These are phyloP conservation scores for Hozukius guyotensis DNA, from an alignment of 2,797 vertebrate genomes.

Conservation along the genomic window DNA sequence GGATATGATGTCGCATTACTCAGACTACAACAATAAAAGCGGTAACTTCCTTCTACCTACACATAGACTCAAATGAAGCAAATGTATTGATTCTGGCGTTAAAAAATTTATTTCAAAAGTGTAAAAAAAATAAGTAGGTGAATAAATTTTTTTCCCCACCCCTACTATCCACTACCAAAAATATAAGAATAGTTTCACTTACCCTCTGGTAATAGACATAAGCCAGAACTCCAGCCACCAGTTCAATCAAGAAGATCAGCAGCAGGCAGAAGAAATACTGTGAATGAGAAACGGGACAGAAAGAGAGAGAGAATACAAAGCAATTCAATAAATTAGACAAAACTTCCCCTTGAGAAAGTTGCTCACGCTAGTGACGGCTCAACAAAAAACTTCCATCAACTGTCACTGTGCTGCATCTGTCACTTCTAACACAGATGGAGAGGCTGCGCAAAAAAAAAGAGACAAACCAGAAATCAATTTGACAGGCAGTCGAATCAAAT, in stretches of 20 bases:
- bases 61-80: too few species aligned
- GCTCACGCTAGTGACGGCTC: slow-evolving; percentile 28
- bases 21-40: too few species aligned
- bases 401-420: slow-evolving; percentile 43
- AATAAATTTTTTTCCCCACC: too few species aligned
- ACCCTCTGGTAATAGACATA: slow-evolving; percentile 91
- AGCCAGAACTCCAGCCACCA: slow-evolving; percentile 89
- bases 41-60: too few species aligned
- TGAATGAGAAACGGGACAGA: slow-evolving; percentile 9
- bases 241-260: slow-evolving; percentile 88
- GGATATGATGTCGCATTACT: too few species aligned
- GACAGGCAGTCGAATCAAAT: slow-evolving; percentile 31
- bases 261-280: slow-evolving; percentile 89
- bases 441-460: neutral
- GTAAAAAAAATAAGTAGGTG: neutral
- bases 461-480: slow-evolving; percentile 18
- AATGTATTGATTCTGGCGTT: too few species aligned
- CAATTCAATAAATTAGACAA: neutral
- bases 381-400: slow-evolving; percentile 46
- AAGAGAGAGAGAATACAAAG: neutral
- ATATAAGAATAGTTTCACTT: slow-evolving; percentile 53
- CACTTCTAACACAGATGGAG: slow-evolving; percentile 54
- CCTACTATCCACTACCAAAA: neutral
- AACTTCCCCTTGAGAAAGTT: slow-evolving; percentile 12
- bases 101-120: fast-evolving